Evolutionary conservation across 2,888 invertebrate genomes (phyloP).

Genomic region (Idaea straminata): DNA sequence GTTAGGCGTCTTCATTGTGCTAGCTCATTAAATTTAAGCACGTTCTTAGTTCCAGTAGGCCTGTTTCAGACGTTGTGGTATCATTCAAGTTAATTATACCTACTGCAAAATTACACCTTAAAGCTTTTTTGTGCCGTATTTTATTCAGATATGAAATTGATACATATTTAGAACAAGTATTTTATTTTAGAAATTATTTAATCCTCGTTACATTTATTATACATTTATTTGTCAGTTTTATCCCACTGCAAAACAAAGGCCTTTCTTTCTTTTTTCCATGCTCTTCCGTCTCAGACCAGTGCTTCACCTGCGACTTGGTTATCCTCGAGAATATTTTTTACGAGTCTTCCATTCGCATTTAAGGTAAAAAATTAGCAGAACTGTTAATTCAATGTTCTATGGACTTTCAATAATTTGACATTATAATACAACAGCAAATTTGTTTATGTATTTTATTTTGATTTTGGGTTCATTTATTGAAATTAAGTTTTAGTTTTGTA

Average conservation of each 20-base stretch:
- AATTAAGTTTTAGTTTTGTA: too few species aligned
- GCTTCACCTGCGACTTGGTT: too few species aligned
- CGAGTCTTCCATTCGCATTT: too few species aligned
- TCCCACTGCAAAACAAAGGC: too few species aligned
- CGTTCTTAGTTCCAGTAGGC: conserved; percentile 43
- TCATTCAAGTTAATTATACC: conserved; percentile 40
- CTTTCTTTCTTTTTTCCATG: too few species aligned
- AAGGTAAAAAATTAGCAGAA: too few species aligned
- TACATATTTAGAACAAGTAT: background rate
- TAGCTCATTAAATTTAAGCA: conserved; percentile 43
- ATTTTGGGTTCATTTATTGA: too few species aligned
- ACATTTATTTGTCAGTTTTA: too few species aligned
- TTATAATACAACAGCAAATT: background rate
- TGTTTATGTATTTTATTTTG: too few species aligned
- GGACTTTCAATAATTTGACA: background rate
- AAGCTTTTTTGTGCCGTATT: conserved; percentile 14
- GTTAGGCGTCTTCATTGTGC: conserved; percentile 38
- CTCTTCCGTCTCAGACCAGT: too few species aligned
- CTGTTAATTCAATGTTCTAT: background rate
- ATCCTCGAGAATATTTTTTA: too few species aligned
- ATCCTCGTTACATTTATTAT: too few species aligned
- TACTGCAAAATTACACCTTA: conserved; percentile 36
- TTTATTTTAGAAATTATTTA: background rate
- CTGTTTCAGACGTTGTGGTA: conserved; percentile 39
- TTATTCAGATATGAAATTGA: background rate